Percentiles rank a stretch among this genome's conserved stretches.
phyloP scores from a whole-genome alignment of 2,113 vertebrate species.

The Hydrolagus affinis region DNA sequence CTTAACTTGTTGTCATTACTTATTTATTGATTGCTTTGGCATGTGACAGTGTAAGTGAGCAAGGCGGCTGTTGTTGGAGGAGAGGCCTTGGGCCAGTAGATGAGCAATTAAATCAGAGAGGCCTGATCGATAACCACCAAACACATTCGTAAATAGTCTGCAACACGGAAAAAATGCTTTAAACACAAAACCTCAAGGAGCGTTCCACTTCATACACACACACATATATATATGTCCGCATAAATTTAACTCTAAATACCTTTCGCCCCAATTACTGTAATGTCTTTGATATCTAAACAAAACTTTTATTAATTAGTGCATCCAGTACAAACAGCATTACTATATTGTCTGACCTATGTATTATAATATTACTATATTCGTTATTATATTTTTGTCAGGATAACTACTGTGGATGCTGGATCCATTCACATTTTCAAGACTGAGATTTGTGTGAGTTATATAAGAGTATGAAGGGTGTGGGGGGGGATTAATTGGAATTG shows the following conservation, averaged over 20 bases:
- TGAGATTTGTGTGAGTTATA: too few relatives aligned
- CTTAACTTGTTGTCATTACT: constrained; percentile 61
- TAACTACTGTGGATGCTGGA: too few relatives aligned
- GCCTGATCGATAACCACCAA: constrained; percentile 70
- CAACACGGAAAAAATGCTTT: constrained; percentile 60
- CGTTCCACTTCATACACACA: constrained; percentile 52
- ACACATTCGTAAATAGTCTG: constrained; percentile 62
- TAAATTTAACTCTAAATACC: constrained; percentile 60
- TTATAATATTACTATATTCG: too few relatives aligned
- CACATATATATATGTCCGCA: constrained; percentile 42
- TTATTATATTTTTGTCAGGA: too few relatives aligned
- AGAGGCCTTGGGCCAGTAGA: constrained; percentile 61
- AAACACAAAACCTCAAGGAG: constrained; percentile 46
- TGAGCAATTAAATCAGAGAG: constrained; percentile 75
- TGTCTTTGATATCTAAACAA: constrained; percentile 64
- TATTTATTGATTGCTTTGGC: constrained; percentile 64
- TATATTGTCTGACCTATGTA: too few relatives aligned
- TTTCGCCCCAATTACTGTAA: constrained; percentile 59
- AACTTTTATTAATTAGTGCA: constrained; percentile 77
- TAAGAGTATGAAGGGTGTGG: too few relatives aligned
- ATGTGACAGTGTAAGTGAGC: constrained; percentile 71
- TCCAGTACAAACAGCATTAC: constrained; percentile 65
- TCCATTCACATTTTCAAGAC: too few relatives aligned
- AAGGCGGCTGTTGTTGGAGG: constrained; percentile 64
- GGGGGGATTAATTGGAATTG: too few relatives aligned